phyloP scores from a whole-genome alignment of 2,888 invertebrate species.

The Microctonus aethiopoides region DNA sequence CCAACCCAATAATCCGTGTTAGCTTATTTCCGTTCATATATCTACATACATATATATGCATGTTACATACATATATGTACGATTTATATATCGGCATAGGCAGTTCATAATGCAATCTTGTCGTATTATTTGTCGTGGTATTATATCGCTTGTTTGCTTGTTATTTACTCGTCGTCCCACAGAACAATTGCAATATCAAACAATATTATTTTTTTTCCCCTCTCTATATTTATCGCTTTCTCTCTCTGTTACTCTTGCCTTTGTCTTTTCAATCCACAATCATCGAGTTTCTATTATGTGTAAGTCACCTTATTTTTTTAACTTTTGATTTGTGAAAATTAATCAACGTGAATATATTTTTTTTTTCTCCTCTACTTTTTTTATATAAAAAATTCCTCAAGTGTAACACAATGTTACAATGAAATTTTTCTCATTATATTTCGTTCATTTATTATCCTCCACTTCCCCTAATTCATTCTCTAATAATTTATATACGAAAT shows the following conservation, averaged over 20 bases:
- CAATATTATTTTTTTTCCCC: constrained; percentile 18
- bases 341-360: not conserved
- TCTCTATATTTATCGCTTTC: not conserved
- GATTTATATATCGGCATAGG: constrained; percentile 23
- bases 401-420: too few species aligned
- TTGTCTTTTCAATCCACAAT: not conserved
- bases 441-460: too few species aligned
- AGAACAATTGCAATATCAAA: constrained; percentile 39
- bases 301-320: constrained; percentile 1
- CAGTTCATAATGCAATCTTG: constrained; percentile 59
- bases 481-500: too few species aligned
- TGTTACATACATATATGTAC: not conserved
- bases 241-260: not conserved
- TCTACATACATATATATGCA: too few species aligned
- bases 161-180: constrained; percentile 51
- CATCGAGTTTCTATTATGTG: not conserved
- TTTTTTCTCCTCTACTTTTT: not conserved
- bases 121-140: constrained; percentile 51
- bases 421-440: too few species aligned
- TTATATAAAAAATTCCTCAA: not conserved
- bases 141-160: constrained; percentile 60
- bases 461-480: too few species aligned
- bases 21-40: constrained; percentile 14
- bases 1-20: constrained; percentile 22
- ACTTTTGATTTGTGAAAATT: constrained; percentile 1